phyloP scores from a whole-genome alignment of 2,888 invertebrate species.

The Falcaria lacertinaria region DNA sequence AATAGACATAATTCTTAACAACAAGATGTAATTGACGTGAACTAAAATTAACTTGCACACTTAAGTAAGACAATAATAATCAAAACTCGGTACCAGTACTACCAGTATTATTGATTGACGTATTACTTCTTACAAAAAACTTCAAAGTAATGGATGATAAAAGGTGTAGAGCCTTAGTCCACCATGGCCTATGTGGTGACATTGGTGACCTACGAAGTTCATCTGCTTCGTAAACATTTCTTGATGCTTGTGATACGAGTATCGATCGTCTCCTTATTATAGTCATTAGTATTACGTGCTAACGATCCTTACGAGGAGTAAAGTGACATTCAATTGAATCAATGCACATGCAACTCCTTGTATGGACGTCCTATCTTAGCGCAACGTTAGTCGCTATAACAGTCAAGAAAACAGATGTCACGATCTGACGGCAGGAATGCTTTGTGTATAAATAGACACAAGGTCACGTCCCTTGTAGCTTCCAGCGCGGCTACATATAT shows the following conservation, averaged over 20 bases:
- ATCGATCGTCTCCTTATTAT: background rate
- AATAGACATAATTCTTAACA: too few species aligned
- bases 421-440: constrained; percentile 38
- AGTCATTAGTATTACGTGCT: background rate
- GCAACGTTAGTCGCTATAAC: constrained; percentile 34
- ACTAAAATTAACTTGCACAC: too few species aligned
- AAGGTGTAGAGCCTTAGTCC: too few species aligned
- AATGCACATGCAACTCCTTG: constrained; percentile 27
- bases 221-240: too few species aligned
- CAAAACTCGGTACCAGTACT: too few species aligned
- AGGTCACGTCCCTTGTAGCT: constrained; percentile 42
- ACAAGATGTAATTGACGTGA: too few species aligned
- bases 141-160: background rate
- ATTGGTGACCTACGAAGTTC: too few species aligned
- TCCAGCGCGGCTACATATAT: constrained; percentile 21
- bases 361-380: constrained; percentile 37
- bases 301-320: constrained; percentile 18
- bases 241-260: too few species aligned
- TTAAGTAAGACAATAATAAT: too few species aligned
- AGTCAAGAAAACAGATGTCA: constrained; percentile 41
- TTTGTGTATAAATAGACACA: constrained; percentile 56
- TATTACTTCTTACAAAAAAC: background rate
- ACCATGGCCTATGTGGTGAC: too few species aligned
- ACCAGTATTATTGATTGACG: too few species aligned
- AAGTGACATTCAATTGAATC: constrained; percentile 12